Base-by-base conservation (phyloP, 2,113 vertebrate genomes). In the Corydoras maculifer region DNA sequence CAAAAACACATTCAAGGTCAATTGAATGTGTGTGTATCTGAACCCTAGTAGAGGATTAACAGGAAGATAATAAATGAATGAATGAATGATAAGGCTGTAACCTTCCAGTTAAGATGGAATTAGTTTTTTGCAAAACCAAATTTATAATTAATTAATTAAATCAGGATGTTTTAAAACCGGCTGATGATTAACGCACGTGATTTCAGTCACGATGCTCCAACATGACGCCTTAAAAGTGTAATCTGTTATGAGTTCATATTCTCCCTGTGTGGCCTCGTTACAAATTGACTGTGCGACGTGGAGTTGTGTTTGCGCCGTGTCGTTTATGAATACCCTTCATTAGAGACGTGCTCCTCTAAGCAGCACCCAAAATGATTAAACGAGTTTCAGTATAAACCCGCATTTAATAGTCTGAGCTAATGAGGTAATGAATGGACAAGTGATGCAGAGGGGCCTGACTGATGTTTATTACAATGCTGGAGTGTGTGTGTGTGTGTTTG, bases 401-500 rank as follows among this genome's bases (percentile, higher is more conserved):
- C 6, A n/a, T 7, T 57, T 29, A 3, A 32, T 35, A 70, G 51
- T 32, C 43, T 31, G 29, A 9, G 9, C 31, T 72, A n/a, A 72
- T 31, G 1, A 13, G 54, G 12, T 72, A 59, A 72, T 18, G 62
- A 72, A 72, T 65, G 48, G 48, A 65, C 25, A 10, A 18, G 57
- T n/a, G 29, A 67, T 60, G 64, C 50, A 62, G 5, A 31, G 14
- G 48, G 65, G 31, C 57, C 32, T 51, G 50, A 55, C 51, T 35
- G 64, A 31, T 54, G 7, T 14, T n/a, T 57, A 32, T 57, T 55
- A 67, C 29, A 51, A 67, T 29, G 65, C 25, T 12, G 18, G 8
- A 35, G 57, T 48, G 51, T 51, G 64, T 51, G 60, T 66, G 55
- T 69, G 14, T 70, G 51, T 68, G 57, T 48, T 31, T 51, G 64